Base-by-base conservation (phyloP, 2,797 vertebrate species). In the Lutjanus campechanus region DNA sequence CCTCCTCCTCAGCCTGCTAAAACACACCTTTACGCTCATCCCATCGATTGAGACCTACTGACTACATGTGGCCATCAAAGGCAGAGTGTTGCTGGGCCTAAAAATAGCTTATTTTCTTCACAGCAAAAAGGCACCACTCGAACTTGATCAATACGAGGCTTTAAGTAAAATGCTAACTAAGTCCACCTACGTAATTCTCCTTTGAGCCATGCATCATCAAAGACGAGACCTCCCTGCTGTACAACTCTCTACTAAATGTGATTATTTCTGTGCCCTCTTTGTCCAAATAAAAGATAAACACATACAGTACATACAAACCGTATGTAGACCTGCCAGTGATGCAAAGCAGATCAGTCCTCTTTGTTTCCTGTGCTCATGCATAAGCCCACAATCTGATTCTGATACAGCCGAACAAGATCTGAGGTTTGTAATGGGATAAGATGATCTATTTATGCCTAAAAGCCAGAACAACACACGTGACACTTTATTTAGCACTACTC, bases 341-440 rank as follows among this genome's bases (percentile, higher is more conserved):
- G 74, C 71, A 73, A 50, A 79, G 44, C 54, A 73, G 69, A 79
- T 85, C 81, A 69, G 43, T 5, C 2, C 2, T 55, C 60, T 86
- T 77, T 73, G 76, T 85, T 50, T 62, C 47, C 60, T 69, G 59
- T 17, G 47, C 58, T 67, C 50, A 20, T 36, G n/a, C 15, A 0
- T 83, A 75, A 82, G 50, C 81, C 53, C 46, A 43, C 72, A 72
- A 72, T 85, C 83, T 64, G 69, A 85, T 77, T 69, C 62, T 69
- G 61, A 73, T 58, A n/a, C 60, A 51, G 60, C 0, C 0, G 47
- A 72, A 22, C 47, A 19, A 71, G 77, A 85, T 87, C 75, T 75
- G 29, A 66, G 72, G 44, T 81, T 81, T 41, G 12, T 84, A 78
- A 83, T 69, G 8, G 71, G 74, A 89, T 89, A 29, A 83, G 49